Evolutionary conservation across 2,797 vertebrate species (phyloP).

Genomic region (Podarcis lilfordi): DNA sequence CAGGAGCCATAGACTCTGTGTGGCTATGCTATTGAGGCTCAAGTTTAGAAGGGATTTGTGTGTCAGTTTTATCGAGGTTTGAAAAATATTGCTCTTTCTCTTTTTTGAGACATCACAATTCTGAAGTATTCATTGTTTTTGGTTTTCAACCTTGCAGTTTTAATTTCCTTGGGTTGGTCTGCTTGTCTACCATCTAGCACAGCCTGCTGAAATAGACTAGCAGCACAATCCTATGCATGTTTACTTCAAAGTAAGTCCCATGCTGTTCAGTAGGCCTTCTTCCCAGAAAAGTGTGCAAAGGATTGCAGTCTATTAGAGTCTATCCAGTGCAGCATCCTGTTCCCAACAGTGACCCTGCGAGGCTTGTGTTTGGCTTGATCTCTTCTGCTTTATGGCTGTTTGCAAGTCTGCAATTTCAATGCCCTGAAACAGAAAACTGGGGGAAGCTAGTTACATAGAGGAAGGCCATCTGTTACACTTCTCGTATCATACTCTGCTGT

Average conservation of each 20-base stretch:
- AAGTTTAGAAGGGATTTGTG: no score
- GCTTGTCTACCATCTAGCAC: neutral
- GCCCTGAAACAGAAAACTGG: conserved; percentile 30
- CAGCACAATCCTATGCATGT: neutral
- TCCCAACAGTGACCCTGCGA: neutral
- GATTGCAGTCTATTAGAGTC: neutral
- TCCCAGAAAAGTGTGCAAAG: neutral
- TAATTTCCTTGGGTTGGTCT: no score
- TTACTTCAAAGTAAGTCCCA: neutral
- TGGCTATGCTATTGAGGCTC: neutral
- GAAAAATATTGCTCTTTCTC: neutral
- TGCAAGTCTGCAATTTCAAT: neutral
- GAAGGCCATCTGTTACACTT: conserved; percentile 67
- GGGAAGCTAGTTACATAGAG: conserved; percentile 40
- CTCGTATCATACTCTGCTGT: conserved; percentile 57
- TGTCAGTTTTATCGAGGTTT: neutral
- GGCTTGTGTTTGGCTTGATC: neutral
- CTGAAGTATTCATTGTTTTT: neutral
- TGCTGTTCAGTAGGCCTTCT: neutral
- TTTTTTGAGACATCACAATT: neutral
- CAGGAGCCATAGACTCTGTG: no score
- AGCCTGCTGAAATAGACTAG: neutral
- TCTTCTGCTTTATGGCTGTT: neutral
- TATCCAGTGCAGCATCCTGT: neutral
- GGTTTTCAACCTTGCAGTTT: neutral